Evolutionary conservation across 1,140 invertebrate genomes (phyloP).

Genomic region (Apis florea): DNA sequence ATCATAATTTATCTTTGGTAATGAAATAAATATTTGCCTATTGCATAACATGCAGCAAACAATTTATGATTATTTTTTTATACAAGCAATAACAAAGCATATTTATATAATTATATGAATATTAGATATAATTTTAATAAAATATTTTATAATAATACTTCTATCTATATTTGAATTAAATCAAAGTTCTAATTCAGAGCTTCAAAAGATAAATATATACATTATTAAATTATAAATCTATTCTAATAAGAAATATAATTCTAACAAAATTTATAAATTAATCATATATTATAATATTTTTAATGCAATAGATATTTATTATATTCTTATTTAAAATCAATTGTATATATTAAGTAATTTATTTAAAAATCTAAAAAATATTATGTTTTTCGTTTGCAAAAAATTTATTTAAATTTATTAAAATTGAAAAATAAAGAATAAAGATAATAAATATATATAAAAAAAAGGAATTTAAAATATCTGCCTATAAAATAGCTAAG

Average conservation of each 20-base stretch:
- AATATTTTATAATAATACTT: constrained; percentile 1
- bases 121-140: constrained; percentile 15
- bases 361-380: neutral
- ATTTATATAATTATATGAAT: constrained; percentile 6
- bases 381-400: neutral
- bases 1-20: constrained; percentile 11
- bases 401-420: neutral
- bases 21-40: constrained; percentile 27
- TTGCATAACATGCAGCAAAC: constrained; percentile 35
- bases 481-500: constrained; percentile 11
- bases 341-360: neutral
- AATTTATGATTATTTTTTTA: constrained; percentile 5
- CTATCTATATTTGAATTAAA: neutral
- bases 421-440: neutral
- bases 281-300: neutral
- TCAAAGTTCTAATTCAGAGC: neutral
- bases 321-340: neutral
- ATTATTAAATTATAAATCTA: neutral
- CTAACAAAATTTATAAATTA: neutral
- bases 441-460: neutral
- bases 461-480: constrained; percentile 3
- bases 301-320: neutral
- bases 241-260: constrained; percentile 2
- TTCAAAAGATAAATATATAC: neutral
- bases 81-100: constrained; percentile 13